Conservation (phyloP, 2,113 vertebrate species). For the Siniperca knerii region DNA sequence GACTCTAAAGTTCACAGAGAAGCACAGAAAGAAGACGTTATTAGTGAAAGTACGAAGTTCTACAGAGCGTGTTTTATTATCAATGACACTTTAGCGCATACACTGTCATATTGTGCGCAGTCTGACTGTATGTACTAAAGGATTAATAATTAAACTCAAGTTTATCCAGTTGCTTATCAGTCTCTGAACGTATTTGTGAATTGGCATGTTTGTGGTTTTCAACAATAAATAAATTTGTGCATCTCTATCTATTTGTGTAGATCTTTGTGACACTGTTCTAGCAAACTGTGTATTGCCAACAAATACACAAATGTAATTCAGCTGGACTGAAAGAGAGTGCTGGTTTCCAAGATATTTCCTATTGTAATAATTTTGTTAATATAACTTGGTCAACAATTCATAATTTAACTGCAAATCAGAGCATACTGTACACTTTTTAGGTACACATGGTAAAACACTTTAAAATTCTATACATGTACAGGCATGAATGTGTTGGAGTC, state of each 20-base stretch:
- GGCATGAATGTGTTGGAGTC: background rate
- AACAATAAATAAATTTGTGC: conserved; percentile 1
- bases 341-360: background rate
- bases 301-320: conserved; percentile 1
- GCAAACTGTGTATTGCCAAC: background rate
- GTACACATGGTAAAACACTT: background rate
- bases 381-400: background rate
- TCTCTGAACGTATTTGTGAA: conserved; percentile 9
- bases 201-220: background rate
- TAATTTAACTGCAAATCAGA: background rate
- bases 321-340: background rate
- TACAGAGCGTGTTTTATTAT: conserved; percentile 40
- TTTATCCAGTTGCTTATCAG: conserved; percentile 16
- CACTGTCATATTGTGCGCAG: background rate
- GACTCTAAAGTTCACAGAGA: conserved; percentile 44
- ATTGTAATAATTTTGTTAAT: background rate
- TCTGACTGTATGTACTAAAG: conserved; percentile 19
- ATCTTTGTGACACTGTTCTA: background rate
- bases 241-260: conserved; percentile 20
- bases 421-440: background rate
- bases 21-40: conserved; percentile 28
- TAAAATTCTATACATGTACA: background rate
- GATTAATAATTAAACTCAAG: conserved; percentile 16
- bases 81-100: conserved; percentile 41
- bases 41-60: conserved; percentile 35